Conservation (phyloP, 2,113 vertebrate genomes). For the Coturnix japonica region DNA sequence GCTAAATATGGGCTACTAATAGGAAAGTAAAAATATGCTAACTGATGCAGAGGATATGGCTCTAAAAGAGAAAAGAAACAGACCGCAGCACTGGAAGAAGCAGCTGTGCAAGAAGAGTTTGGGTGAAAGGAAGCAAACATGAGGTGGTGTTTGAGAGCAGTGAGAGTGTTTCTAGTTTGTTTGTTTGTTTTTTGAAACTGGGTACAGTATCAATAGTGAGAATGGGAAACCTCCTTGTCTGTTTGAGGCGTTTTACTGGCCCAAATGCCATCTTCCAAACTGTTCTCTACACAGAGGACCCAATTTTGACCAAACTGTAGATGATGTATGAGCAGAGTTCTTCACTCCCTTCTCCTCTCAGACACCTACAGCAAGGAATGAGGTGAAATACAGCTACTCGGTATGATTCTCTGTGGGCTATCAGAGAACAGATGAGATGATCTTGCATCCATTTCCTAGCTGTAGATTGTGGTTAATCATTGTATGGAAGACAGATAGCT, state of each 20-base stretch:
- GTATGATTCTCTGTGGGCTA: not conserved
- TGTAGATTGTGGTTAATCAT: not conserved
- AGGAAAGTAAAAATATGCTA: not conserved
- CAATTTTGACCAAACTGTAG: not conserved
- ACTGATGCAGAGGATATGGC: not conserved
- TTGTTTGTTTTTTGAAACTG: not conserved
- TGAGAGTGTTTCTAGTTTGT: not conserved
- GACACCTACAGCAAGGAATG: not conserved
- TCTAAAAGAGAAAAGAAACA: not conserved
- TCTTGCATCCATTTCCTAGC: not conserved
- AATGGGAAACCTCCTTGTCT: not conserved
- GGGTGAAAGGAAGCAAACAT: not conserved
- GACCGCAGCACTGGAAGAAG: not conserved
- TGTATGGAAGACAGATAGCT: not conserved
- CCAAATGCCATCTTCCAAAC: not conserved
- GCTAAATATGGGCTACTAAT: not conserved
- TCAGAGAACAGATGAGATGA: not conserved
- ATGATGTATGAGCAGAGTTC: not conserved
- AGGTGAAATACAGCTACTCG: not conserved
- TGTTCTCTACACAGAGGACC: not conserved
- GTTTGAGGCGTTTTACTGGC: not conserved
- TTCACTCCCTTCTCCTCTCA: not conserved
- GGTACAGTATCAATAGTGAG: not conserved
- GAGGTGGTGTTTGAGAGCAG: not conserved
- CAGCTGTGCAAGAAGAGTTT: not conserved